Percentiles rank a stretch among this genome's conserved stretches.
Evolutionary conservation across 1,140 invertebrate species (phyloP).

Genomic region (Muscidifurax raptorellus): DNA sequence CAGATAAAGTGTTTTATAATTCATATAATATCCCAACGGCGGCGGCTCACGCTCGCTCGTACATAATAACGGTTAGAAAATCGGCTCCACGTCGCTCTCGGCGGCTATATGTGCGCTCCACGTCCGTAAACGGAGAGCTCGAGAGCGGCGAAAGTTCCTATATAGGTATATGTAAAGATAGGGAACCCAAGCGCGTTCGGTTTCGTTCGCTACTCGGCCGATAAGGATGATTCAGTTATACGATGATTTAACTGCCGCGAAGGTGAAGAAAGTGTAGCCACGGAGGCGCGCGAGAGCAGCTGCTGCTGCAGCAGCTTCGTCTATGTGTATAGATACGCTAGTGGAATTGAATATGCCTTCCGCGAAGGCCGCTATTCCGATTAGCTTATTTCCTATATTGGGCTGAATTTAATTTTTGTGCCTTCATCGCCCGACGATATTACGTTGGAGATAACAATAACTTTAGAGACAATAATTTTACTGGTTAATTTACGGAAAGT

Average conservation of each 20-base stretch:
- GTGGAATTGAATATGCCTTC: slow-evolving; percentile 39
- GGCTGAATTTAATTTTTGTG: too few species aligned
- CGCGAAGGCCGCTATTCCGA: slow-evolving; percentile 1
- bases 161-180: neutral
- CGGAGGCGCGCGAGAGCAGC: neutral
- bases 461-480: too few species aligned
- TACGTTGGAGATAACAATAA: too few species aligned
- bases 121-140: slow-evolving; percentile 25
- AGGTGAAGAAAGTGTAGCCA: slow-evolving; percentile 34
- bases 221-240: slow-evolving; percentile 46
- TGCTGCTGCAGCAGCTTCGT: neutral
- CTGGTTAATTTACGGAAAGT: too few species aligned
- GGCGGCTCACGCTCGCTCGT: neutral
- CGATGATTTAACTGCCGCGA: slow-evolving; percentile 40
- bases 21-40: neutral
- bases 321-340: neutral
- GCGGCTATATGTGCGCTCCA: neutral
- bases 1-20: slow-evolving; percentile 35
- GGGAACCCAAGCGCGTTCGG: neutral
- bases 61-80: slow-evolving; percentile 32
- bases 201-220: neutral
- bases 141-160: slow-evolving; percentile 4
- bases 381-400: slow-evolving; percentile 35
- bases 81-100: slow-evolving; percentile 1
- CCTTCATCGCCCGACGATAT: too few species aligned